Percentiles rank a stretch among this genome's conserved stretches.
Evolutionary conservation across 2,797 vertebrate genomes (phyloP).

Genomic region (Arrhamphus sclerolepis): DNA sequence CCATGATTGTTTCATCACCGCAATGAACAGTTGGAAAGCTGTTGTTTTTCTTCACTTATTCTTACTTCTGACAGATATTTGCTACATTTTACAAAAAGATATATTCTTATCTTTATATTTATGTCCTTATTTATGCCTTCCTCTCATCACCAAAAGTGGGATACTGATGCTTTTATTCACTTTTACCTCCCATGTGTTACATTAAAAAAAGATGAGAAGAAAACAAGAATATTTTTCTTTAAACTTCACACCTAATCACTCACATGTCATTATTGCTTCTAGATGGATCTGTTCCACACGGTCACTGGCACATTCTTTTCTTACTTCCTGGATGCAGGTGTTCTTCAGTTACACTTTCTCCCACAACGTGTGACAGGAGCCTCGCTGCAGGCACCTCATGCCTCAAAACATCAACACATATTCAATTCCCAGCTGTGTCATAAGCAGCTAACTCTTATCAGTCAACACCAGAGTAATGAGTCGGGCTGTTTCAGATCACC

Average conservation of each 20-base stretch:
- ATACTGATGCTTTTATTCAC: too few relatives aligned
- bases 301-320: constrained; percentile 4
- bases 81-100: too few relatives aligned
- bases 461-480: constrained; percentile 78
- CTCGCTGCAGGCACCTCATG: constrained; percentile 10
- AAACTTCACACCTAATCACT: constrained; percentile 1
- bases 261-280: constrained; percentile 1
- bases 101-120: too few relatives aligned
- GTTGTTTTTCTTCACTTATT: background rate
- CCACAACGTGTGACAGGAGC: constrained; percentile 15
- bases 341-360: constrained; percentile 17
- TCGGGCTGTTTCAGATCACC: constrained; percentile 74
- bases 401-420: constrained; percentile 33
- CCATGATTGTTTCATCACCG: background rate
- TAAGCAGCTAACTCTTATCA: constrained; percentile 77
- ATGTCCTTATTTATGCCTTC: too few relatives aligned
- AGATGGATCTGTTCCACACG: constrained; percentile 1
- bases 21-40: background rate
- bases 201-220: too few relatives aligned
- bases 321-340: constrained; percentile 1
- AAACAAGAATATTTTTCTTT: background rate
- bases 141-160: too few relatives aligned
- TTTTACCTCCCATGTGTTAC: too few relatives aligned
- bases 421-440: constrained; percentile 67
- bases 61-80: background rate